Evolutionary conservation across 2,888 invertebrate genomes (phyloP).

Genomic region (Hydrotaea cyrtoneurina): DNA sequence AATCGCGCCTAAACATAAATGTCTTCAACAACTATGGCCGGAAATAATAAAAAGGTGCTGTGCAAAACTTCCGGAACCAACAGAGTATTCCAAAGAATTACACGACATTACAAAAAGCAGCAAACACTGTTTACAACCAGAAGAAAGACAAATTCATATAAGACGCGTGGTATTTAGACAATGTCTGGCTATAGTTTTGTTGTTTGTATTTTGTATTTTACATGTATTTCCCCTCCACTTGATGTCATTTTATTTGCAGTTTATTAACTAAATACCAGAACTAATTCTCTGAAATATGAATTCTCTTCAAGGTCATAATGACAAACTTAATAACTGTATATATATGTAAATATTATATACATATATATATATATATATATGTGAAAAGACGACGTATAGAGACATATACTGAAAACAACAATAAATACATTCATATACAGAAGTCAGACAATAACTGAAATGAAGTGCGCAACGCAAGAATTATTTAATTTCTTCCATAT

Average conservation of each 20-base stretch:
- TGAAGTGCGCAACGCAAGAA: constrained; percentile 26
- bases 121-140: neutral
- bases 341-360: no score
- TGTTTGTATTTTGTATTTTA: no score
- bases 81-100: neutral
- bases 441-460: neutral
- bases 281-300: constrained; percentile 5
- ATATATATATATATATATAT: no score
- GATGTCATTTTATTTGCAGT: neutral
- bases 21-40: no score
- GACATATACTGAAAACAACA: neutral
- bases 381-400: no score
- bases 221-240: no score
- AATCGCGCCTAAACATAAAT: neutral
- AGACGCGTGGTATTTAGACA: constrained; percentile 40
- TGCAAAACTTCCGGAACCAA: constrained; percentile 25
- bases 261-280: neutral
- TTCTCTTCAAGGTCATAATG: constrained; percentile 5
- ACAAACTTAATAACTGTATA: neutral
- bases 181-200: neutral
- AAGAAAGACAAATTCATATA: neutral
- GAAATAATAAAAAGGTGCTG: constrained; percentile 8
- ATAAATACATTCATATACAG: neutral
- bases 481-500: neutral
- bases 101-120: no score